Base-by-base conservation (phyloP, 2,797 vertebrate species). In the Poecilia velifera region DNA sequence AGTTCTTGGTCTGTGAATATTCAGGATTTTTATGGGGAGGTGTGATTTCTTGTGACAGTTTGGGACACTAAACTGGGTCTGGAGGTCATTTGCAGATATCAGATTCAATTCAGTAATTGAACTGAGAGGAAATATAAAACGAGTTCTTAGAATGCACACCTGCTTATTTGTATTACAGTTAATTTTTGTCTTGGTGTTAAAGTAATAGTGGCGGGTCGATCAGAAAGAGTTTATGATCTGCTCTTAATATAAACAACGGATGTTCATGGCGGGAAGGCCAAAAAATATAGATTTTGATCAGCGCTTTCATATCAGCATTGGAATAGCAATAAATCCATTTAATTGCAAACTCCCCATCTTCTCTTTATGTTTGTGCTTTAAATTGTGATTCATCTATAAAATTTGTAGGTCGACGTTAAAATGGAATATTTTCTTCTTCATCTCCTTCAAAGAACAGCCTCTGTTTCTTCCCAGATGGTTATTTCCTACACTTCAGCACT, bases 401-500 rank as follows among this genome's bases (percentile, higher is more conserved):
- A 77, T 84, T 59, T 84, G 74, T 34, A 81, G 78, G 70, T 25
- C 71, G 81, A 80, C 86, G 46, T 41, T 64, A 18, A 82, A 87
- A 87, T 76, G 7, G 34, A 34, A 81, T 55, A 79, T 83, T 85
- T 57, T 64, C 36, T 85, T 79, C 13, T 82, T 82, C 82, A 80
- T 82, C 77, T 57, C 76, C 72, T 64, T 82, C 78, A 74, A 46
- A 84, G 72, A 87, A 84, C 81, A 85, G 53, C 74, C 82, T 22
- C 4, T 13, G 36, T 84, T 59, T 91, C 80, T 79, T 62, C 73
- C 71, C 55, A 5, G 72, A 77, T 82, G 68, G n/a, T 85, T 85
- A 47, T 82, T 85, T 47, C 64, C 82, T 73, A 80, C 85, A 87
- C 83, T 83, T 90, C 81, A 59, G 80, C 80, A 66, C 73, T 86